These are phyloP conservation scores for Alosa alosa DNA, from an alignment of 2,113 vertebrate species.

Conservation along the genomic window DNA sequence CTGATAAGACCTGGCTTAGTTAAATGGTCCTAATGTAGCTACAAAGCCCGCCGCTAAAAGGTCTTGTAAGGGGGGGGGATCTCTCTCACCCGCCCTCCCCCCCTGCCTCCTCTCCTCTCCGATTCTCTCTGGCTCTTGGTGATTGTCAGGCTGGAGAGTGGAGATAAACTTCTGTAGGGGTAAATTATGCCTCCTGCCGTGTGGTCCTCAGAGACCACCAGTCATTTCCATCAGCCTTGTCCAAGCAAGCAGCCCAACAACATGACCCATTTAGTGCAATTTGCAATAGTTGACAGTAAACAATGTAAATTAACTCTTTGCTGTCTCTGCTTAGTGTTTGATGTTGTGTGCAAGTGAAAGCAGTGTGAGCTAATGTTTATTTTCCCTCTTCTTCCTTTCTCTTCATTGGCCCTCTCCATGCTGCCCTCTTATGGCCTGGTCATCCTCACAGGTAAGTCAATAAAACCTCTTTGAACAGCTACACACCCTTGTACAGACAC, in stretches of 20 bases:
- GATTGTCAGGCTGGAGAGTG: constrained; percentile 31
- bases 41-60: constrained; percentile 38
- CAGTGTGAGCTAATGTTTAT: constrained; percentile 39
- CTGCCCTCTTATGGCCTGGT: constrained; percentile 5
- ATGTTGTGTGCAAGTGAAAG: background rate
- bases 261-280: background rate
- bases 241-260: background rate
- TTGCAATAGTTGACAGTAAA: background rate
- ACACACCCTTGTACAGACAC: background rate
- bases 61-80: constrained; percentile 14
- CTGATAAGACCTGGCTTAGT: constrained; percentile 30
- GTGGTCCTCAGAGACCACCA: constrained; percentile 39
- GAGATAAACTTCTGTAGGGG: constrained; percentile 29
- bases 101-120: background rate
- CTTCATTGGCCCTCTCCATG: constrained; percentile 9
- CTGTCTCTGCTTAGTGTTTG: constrained; percentile 3
- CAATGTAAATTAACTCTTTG: constrained; percentile 20
- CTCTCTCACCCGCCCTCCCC: background rate
- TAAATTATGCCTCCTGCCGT: constrained; percentile 33
- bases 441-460: constrained; percentile 61
- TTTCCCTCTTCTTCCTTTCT: constrained; percentile 28
- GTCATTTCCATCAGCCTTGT: constrained; percentile 25
- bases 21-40: constrained; percentile 33
- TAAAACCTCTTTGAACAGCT: background rate
- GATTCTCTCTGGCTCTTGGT: background rate